Percentiles rank a stretch among this genome's conserved stretches.
These are phyloP conservation scores for Sarotherodon lohbergeri DNA, from an alignment of 2,113 vertebrate species.

Conservation along the genomic window DNA sequence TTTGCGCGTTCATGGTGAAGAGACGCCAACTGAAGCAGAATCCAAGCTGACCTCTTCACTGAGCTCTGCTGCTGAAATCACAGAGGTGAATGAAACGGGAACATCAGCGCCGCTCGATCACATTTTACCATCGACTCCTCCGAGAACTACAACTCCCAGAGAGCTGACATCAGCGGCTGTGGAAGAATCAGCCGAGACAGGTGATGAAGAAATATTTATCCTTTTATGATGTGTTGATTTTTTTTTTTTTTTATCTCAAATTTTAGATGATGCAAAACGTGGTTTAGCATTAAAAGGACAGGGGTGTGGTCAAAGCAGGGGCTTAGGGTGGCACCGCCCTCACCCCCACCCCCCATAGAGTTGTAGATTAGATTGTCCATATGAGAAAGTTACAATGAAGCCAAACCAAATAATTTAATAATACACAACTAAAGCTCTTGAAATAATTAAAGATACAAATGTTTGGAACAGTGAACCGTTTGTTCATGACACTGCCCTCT, in stretches of 20 bases:
- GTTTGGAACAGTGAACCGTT: background rate
- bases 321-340: fast-evolving
- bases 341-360: background rate
- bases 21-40: background rate
- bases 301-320: background rate
- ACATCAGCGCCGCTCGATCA: fast-evolving
- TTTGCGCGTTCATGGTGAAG: background rate
- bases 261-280: background rate
- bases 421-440: fast-evolving
- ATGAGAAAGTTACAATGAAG: background rate
- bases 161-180: fast-evolving
- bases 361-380: background rate
- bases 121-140: background rate
- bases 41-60: fast-evolving
- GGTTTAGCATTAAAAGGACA: background rate
- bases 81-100: background rate
- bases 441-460: background rate
- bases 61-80: fast-evolving
- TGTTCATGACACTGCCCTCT: background rate
- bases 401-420: background rate
- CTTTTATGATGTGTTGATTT: background rate
- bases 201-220: background rate
- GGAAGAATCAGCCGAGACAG: background rate
- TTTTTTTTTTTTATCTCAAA: background rate
- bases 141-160: background rate